Evolutionary conservation across 2,113 vertebrate genomes (phyloP).

Genomic region (Morone chrysops): DNA sequence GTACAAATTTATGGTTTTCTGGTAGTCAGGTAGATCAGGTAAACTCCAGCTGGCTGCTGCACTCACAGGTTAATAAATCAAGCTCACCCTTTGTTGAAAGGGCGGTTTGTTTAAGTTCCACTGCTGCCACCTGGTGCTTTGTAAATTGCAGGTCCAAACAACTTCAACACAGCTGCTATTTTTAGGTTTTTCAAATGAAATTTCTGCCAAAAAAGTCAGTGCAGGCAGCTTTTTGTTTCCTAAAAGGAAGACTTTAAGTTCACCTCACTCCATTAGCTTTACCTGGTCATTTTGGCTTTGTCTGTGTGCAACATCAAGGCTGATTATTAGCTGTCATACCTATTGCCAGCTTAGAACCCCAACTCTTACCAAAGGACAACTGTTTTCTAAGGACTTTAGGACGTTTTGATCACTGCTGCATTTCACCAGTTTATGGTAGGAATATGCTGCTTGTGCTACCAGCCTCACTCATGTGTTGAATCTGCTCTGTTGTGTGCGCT

Average conservation of each 20-base stretch:
- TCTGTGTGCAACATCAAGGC: background rate
- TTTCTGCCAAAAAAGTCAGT: background rate
- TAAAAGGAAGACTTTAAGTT: background rate
- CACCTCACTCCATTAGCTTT: background rate
- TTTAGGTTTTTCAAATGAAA: background rate
- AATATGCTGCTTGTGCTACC: background rate
- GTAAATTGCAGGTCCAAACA: background rate
- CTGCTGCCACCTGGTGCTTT: slow-evolving; percentile 2
- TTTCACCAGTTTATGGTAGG: slow-evolving; percentile 12
- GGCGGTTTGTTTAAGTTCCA: background rate
- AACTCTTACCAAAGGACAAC: background rate
- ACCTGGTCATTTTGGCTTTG: background rate
- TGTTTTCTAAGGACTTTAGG: background rate
- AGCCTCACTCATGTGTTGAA: background rate
- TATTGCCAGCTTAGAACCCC: background rate
- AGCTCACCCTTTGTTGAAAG: background rate
- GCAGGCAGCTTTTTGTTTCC: background rate
- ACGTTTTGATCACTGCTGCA: background rate
- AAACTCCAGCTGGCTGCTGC: background rate
- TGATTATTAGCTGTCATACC: background rate
- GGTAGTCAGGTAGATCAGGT: background rate
- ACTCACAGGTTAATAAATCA: background rate
- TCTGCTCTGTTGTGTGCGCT: background rate
- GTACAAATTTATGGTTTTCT: too few species aligned
- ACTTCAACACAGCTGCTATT: background rate